Evolutionary conservation across 2,113 vertebrate species (phyloP), one percentile per base, ranked within the genome.

Genomic region (Tragulus kanchil): DNA sequence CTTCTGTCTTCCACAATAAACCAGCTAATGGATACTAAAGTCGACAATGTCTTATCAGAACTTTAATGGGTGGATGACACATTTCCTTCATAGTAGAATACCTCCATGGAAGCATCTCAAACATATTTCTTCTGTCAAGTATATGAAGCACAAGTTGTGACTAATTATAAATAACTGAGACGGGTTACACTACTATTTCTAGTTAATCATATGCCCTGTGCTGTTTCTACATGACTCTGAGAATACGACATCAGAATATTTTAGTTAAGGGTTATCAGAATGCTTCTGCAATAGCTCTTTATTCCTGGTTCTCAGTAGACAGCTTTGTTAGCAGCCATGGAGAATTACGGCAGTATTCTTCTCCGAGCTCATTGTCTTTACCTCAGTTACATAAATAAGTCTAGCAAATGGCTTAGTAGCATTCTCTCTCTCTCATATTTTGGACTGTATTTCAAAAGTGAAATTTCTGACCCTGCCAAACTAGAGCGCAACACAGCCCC

Each of bases 11-110:
- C 91, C 89, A 64, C n/a, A 87, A 58, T 91, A 93, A 94, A 86
- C n/a, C 54, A 61, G 5, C 54, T 93, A 95, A 81, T 95, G 78
- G 52, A 85, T 96, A 95, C 93, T 96, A 96, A 96, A 97, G 82
- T 81, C 1, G 5, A 83, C 36, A 65, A 50, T n/a, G 21, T 78
- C 52, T 54, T 79, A 54, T 94, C 59, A 94, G 73, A 89, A 89
- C 31, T 94, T 88, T 93, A 92, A 77, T 73, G 59, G 36, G 61
- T 13, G 36, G 19, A 50, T 73, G 58, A 71, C 64, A 52, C 17
- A 94, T 82, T 96, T 94, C 62, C 61, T 92, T 89, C 42, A 69
- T 31, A 58, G 19, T 50, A 75, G 1, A 56, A 26, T 31, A 92
- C 59, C 50, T 94, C 65, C 79, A 67, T 5, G 84, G 71, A 69